These are phyloP conservation scores for Spodoptera littoralis DNA, from an alignment of 2,888 invertebrate species.

Conservation along the genomic window DNA sequence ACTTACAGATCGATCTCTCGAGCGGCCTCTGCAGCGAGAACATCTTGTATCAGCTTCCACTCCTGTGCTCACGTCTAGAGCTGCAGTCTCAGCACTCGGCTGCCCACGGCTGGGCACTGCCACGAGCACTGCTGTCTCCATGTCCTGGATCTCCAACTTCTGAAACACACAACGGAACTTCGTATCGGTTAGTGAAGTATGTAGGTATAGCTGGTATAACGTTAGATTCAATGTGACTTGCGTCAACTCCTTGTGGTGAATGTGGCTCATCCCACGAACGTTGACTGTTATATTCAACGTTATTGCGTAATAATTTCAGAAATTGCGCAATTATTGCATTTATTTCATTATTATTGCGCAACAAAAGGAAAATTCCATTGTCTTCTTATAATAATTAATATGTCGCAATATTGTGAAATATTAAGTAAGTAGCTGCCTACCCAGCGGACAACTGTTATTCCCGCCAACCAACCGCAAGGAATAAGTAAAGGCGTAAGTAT, in stretches of 20 bases:
- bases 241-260: constrained; percentile 5
- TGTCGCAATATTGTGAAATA: no score
- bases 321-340: constrained; percentile 7
- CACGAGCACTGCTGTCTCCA: constrained; percentile 33
- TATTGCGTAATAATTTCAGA: constrained; percentile 15
- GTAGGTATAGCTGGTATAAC: not conserved
- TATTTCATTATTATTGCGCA: constrained; percentile 13
- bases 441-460: no score
- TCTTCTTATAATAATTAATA: no score
- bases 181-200: constrained; percentile 5
- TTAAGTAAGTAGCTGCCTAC: no score
- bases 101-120: constrained; percentile 12
- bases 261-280: constrained; percentile 1
- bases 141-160: constrained; percentile 16
- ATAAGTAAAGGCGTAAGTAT: no score
- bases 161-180: constrained; percentile 45
- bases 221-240: constrained; percentile 11
- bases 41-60: constrained; percentile 6
- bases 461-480: no score
- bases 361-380: constrained; percentile 8
- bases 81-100: constrained; percentile 13
- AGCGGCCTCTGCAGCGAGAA: constrained; percentile 37
- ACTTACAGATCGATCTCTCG: constrained; percentile 33
- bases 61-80: constrained; percentile 18
- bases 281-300: constrained; percentile 17